Evolutionary conservation across 2,888 invertebrate species (phyloP).

Genomic region (Heliconius sara): DNA sequence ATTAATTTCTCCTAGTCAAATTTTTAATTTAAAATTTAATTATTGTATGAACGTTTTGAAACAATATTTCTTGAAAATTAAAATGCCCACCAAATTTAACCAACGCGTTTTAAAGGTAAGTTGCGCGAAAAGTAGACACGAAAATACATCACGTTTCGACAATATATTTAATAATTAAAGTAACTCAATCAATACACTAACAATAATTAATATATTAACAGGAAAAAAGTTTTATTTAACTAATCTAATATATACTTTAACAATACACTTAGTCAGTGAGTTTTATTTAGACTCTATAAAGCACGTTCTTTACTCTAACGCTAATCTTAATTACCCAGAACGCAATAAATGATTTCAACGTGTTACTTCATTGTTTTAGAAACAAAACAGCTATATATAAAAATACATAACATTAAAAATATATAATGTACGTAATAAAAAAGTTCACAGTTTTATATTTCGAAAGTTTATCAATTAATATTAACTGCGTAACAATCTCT

Average conservation of each 20-base stretch:
- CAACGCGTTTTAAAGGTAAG: background rate
- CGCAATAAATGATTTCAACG: background rate
- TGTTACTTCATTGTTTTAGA: constrained; percentile 4
- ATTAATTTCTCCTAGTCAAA: background rate
- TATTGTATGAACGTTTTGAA: background rate
- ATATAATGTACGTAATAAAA: background rate
- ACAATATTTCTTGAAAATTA: background rate
- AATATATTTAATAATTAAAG: no score
- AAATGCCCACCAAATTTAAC: background rate
- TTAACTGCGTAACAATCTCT: background rate
- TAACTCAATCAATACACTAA: no score
- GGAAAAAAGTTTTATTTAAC: background rate
- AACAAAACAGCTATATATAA: background rate
- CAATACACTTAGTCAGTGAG: background rate
- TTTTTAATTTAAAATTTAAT: background rate
- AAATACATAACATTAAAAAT: background rate
- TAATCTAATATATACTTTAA: background rate
- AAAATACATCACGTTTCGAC: background rate
- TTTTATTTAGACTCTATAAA: background rate
- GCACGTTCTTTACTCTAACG: background rate
- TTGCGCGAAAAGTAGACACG: background rate
- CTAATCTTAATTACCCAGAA: constrained; percentile 1
- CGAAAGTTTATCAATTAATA: background rate
- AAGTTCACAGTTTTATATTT: background rate
- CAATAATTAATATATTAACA: background rate